A percentile compares a stretch with the other conserved stretches of the same genome.
phyloP scores from a whole-genome alignment of 2,113 vertebrate species.

The Apodemus speciosus region DNA sequence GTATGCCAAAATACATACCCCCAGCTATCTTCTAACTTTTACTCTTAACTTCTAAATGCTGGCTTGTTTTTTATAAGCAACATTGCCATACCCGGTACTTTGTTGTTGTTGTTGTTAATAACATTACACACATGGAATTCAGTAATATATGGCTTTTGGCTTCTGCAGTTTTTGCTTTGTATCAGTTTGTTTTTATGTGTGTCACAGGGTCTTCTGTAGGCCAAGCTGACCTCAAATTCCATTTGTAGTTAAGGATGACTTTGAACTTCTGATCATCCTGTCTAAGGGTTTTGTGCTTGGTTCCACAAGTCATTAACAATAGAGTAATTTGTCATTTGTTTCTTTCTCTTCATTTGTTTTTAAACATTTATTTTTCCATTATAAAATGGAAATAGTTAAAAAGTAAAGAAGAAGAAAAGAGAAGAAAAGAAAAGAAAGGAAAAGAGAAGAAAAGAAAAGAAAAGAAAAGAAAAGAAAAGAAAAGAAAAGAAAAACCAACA shows the following conservation, averaged over 20 bases:
- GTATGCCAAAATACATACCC: neutral
- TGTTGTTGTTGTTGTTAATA: neutral
- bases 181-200: neutral
- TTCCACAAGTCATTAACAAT: no score
- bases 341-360: neutral
- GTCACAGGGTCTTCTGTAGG: neutral
- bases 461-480: neutral
- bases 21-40: no score
- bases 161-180: neutral
- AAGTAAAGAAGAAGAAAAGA: neutral
- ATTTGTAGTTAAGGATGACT: neutral
- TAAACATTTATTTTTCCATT: constrained; percentile 1
- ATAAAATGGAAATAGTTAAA: neutral
- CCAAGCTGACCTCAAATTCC: neutral
- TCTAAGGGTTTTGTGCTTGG: no score
- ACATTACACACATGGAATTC: neutral
- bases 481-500: neutral
- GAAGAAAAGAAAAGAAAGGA: no score
- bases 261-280: neutral
- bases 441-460: no score
- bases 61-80: no score
- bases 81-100: no score
- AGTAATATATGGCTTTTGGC: neutral
- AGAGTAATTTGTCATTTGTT: no score
- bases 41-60: neutral